phyloP scores from a whole-genome alignment of 2,113 vertebrate genomes.

The Neogobius melanostomus region DNA sequence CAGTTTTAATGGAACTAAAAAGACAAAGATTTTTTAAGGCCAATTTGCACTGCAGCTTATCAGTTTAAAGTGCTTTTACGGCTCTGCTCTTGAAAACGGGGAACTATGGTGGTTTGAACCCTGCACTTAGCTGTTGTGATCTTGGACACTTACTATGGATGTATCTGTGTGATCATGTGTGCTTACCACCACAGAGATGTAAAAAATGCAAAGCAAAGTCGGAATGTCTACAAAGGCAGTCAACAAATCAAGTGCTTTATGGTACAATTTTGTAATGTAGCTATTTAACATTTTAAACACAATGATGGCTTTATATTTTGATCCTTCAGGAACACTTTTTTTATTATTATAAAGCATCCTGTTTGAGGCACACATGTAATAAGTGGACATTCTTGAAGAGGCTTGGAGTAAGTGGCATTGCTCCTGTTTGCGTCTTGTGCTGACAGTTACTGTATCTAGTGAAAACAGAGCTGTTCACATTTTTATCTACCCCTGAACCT shows the following conservation, averaged over 20 bases:
- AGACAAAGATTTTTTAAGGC: background rate
- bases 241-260: background rate
- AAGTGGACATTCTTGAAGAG: background rate
- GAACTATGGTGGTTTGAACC: background rate
- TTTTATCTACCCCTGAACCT: background rate
- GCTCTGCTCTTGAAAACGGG: background rate
- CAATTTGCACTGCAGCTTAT: background rate
- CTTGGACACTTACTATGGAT: too few species aligned
- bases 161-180: too few species aligned
- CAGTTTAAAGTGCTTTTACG: background rate
- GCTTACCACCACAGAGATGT: background rate
- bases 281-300: background rate
- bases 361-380: background rate
- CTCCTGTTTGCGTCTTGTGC: background rate
- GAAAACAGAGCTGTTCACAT: background rate
- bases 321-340: background rate
- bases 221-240: background rate
- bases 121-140: too few species aligned
- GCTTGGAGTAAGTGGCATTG: background rate
- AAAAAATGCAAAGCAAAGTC: background rate
- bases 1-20: background rate
- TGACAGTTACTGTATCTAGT: background rate
- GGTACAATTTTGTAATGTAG: background rate
- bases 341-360: background rate
- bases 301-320: background rate